Conservation (phyloP, 2,888 invertebrate genomes). For the Melieria omissa region DNA sequence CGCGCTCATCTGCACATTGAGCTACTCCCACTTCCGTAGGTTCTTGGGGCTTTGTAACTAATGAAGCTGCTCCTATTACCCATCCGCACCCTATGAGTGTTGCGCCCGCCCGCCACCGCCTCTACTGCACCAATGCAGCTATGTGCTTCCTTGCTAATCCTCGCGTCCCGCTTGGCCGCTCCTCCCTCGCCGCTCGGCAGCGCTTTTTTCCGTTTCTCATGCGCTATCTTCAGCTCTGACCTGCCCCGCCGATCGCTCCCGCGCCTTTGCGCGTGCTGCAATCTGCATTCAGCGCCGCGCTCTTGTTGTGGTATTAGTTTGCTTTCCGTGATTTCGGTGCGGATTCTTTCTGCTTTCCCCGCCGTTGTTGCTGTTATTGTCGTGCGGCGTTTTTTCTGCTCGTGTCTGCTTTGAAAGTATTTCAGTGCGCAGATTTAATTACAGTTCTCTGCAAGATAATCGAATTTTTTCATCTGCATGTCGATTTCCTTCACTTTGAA, state of each 20-base stretch:
- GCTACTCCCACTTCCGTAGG: background rate
- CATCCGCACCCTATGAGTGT: background rate
- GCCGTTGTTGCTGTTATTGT: background rate
- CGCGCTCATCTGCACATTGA: background rate
- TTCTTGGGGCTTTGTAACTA: slow-evolving; percentile 3
- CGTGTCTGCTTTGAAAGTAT: slow-evolving; percentile 37
- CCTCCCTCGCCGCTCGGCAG: background rate
- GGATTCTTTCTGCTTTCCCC: slow-evolving; percentile 16
- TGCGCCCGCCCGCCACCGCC: background rate
- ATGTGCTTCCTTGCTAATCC: background rate
- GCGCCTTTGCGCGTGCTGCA: slow-evolving; percentile 39
- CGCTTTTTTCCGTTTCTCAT: slow-evolving; percentile 18
- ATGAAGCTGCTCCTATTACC: slow-evolving; percentile 6
- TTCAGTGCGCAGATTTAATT: slow-evolving; percentile 57
- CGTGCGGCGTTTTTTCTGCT: background rate
- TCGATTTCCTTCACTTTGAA: slow-evolving; percentile 52
- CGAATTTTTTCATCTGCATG: slow-evolving; percentile 64
- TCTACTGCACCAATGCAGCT: background rate
- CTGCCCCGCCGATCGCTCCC: too few relatives aligned
- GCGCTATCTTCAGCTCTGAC: background rate
- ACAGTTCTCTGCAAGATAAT: slow-evolving; percentile 64
- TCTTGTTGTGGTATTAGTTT: slow-evolving; percentile 62
- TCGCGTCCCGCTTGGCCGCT: background rate
- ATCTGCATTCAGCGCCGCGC: slow-evolving; percentile 48
- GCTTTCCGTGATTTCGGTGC: slow-evolving; percentile 41